Evolutionary conservation across 2,888 invertebrate genomes (phyloP).

Genomic region (Serripes groenlandicus): DNA sequence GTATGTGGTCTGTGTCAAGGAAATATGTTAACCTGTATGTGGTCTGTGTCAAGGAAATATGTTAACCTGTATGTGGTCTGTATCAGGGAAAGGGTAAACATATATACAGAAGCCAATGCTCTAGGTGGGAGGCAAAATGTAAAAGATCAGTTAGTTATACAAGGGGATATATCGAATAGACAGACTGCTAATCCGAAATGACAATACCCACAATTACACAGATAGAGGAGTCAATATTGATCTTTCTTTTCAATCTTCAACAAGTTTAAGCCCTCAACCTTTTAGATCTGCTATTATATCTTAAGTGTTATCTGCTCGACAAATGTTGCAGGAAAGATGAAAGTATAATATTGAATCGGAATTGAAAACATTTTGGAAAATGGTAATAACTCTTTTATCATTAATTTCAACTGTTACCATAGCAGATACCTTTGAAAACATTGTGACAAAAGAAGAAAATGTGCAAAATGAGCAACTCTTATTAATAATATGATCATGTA

Average conservation of each 20-base stretch:
- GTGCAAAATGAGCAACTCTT: background rate
- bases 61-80: no score
- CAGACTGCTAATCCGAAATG: conserved; percentile 6
- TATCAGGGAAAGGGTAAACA: no score
- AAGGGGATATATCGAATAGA: background rate
- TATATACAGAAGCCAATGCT: no score
- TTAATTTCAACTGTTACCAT: background rate
- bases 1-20: no score
- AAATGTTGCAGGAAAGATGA: background rate
- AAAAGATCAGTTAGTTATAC: background rate
- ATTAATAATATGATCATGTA: no score
- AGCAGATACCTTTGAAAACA: background rate
- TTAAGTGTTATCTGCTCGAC: background rate
- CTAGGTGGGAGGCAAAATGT: no score
- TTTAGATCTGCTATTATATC: background rate
- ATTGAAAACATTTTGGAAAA: background rate
- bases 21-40: no score
- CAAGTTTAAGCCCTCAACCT: background rate
- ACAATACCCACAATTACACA: conserved; percentile 14
- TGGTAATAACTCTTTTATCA: background rate
- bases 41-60: no score
- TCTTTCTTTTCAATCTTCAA: conserved; percentile 15
- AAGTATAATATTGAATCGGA: background rate
- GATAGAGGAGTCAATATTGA: conserved; percentile 15
- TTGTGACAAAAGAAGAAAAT: background rate